Evolutionary conservation across 2,113 vertebrate species (phyloP).

Genomic region (Brienomyrus longianalis): DNA sequence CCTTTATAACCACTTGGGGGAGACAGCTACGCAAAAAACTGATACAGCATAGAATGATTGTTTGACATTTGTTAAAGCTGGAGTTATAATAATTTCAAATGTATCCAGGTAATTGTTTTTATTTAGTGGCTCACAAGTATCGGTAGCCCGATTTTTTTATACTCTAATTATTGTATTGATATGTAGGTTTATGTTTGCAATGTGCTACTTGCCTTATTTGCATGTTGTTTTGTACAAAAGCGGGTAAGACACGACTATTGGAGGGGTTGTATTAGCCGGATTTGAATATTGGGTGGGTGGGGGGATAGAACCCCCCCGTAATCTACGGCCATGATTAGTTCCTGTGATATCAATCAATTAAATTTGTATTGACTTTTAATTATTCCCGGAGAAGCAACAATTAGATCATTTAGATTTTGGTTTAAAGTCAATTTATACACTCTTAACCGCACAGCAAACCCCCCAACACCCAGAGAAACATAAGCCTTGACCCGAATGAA

Average conservation of each 20-base stretch:
- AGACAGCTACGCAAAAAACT: not conserved
- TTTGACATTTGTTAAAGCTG: not conserved
- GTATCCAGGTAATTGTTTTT: not conserved
- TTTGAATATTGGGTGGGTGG: too few species aligned
- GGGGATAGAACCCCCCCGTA: too few species aligned
- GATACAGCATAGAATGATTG: not conserved
- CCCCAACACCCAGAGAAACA: not conserved
- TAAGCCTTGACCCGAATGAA: not conserved
- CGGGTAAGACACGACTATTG: too few species aligned
- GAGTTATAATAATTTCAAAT: not conserved
- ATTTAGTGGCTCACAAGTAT: not conserved
- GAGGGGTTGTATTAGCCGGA: too few species aligned
- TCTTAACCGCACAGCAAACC: not conserved
- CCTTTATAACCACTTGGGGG: not conserved
- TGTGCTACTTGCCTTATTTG: not conserved
- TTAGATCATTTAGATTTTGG: not conserved
- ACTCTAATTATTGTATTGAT: not conserved
- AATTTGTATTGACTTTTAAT: not conserved
- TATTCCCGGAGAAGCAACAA: not conserved
- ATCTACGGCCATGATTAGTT: not conserved
- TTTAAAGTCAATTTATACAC: not conserved
- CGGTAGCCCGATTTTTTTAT: not conserved
- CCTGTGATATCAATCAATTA: not conserved
- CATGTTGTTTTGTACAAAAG: not conserved
- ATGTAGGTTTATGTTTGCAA: not conserved